A percentile compares a stretch with the other conserved stretches of the same genome.
These are phyloP conservation scores for Agrochola circellaris DNA, from an alignment of 2,888 invertebrate genomes.

Conservation along the genomic window DNA sequence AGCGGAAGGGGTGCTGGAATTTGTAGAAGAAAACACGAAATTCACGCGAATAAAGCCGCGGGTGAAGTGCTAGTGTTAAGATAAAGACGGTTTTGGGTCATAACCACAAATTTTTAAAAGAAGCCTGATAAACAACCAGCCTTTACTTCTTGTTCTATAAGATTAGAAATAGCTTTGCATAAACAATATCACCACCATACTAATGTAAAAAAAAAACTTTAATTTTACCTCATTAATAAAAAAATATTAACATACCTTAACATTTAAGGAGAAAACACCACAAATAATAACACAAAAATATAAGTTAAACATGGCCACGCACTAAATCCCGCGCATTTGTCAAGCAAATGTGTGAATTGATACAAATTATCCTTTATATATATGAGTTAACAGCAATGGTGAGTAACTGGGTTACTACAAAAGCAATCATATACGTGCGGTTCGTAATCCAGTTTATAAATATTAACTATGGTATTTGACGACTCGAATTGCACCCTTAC, in stretches of 20 bases:
- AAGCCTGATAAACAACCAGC: neutral
- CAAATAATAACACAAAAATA: constrained; percentile 30
- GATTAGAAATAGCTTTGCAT: neutral
- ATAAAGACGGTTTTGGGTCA: too few species aligned
- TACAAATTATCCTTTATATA: constrained; percentile 72
- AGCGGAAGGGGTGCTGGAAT: neutral
- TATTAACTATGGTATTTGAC: constrained; percentile 14
- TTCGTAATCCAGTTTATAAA: constrained; percentile 56
- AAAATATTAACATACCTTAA: constrained; percentile 43
- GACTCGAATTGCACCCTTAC: constrained; percentile 15
- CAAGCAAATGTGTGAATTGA: constrained; percentile 77
- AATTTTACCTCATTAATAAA: neutral
- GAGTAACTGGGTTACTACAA: constrained; percentile 51
- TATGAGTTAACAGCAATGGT: constrained; percentile 64
- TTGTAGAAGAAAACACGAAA: neutral
- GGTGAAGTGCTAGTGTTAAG: neutral
- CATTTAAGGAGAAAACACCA: constrained; percentile 34
- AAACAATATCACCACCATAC: neutral
- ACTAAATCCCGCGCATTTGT: constrained; percentile 32
- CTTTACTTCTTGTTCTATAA: neutral
- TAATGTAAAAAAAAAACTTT: neutral
- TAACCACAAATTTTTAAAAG: too few species aligned
- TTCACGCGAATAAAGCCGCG: neutral
- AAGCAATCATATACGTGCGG: constrained; percentile 36
- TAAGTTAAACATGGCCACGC: constrained; percentile 50